Base-by-base conservation (phyloP, 2,888 invertebrate species). In the Listrodromus nycthemerus region DNA sequence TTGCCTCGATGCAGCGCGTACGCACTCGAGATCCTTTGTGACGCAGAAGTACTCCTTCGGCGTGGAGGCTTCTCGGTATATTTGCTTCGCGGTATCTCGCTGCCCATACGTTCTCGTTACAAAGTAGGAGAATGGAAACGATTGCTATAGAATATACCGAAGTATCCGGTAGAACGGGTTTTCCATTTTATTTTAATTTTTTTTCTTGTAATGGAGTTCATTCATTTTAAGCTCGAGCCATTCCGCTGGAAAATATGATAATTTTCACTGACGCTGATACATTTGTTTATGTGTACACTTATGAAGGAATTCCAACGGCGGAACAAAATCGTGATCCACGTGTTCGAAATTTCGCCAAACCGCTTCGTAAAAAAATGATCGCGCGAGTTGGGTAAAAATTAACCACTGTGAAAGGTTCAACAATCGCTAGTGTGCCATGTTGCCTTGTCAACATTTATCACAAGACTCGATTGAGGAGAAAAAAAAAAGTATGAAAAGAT, bases 1-100 rank as follows among this genome's bases (percentile, higher is more conserved):
- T 45, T 41, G 8, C 48, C 7, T 19, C 21, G 10, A 33, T 30
- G 16, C 19, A 52, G 52, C 4, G 55, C 80, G 73, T 77, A 78
- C 58, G 75, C 45, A 50, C 52, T 24, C 58, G 37, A 33, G 41
- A 55, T 65, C 16, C 63, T 48, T 48, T 48, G 13, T 30, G 27
- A 16, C 58, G 55, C 48, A 70, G 63, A 63, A 76, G 41, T 16
- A 45, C 58, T 63, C 77, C 66, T 74, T 45, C 66, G 55, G 58
- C 33, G 61, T 74, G 66, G 73, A 66, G 73, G 77, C 67, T 73
- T 78, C 69, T 63, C 41, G 37, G 13, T 55, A 24, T 21, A 24
- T 21, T 55, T 55, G 55, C 21, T 55, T 48, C 37, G 27, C 5
- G 27, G 63, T 61, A 24, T 69, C 30, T 61, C 55, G 0, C 1